Conservation (phyloP, 2,113 vertebrate genomes). For the Lanius ludovicianus region DNA sequence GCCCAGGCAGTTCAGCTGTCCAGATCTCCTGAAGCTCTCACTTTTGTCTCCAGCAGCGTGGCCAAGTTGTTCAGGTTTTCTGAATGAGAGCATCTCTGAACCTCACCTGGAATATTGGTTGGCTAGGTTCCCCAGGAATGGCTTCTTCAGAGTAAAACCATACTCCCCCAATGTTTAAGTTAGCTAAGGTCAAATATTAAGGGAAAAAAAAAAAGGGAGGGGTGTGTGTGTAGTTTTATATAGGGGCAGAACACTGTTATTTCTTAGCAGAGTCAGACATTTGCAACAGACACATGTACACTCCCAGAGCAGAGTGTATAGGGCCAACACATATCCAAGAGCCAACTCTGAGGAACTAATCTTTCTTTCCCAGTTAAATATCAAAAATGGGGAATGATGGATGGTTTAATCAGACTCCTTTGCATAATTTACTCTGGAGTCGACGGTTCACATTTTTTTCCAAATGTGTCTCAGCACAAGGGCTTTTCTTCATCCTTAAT, state of each 20-base stretch:
- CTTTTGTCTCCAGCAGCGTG: neutral
- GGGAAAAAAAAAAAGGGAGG: neutral
- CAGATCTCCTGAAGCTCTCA: neutral
- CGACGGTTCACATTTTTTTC: neutral
- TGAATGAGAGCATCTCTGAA: neutral
- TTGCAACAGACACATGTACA: fast-evolving
- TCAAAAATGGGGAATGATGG: neutral
- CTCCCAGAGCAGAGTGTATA: neutral
- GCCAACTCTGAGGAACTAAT: neutral
- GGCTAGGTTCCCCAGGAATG: neutral
- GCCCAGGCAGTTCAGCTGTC: neutral
- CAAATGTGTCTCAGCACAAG: neutral
- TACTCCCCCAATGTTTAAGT: neutral
- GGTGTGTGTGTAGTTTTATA: neutral
- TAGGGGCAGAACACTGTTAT: neutral
- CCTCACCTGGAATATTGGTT: neutral
- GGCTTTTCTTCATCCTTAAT: neutral
- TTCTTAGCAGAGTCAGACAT: neutral
- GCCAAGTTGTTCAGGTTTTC: neutral
- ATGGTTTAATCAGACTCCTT: neutral
- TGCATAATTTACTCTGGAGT: neutral
- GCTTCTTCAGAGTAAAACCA: neutral
- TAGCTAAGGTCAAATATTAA: neutral
- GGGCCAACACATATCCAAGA: neutral
- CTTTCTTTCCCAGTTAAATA: neutral